phyloP scores from a whole-genome alignment of 2,797 vertebrate genomes.

The Hypotaenidia okinawae region DNA sequence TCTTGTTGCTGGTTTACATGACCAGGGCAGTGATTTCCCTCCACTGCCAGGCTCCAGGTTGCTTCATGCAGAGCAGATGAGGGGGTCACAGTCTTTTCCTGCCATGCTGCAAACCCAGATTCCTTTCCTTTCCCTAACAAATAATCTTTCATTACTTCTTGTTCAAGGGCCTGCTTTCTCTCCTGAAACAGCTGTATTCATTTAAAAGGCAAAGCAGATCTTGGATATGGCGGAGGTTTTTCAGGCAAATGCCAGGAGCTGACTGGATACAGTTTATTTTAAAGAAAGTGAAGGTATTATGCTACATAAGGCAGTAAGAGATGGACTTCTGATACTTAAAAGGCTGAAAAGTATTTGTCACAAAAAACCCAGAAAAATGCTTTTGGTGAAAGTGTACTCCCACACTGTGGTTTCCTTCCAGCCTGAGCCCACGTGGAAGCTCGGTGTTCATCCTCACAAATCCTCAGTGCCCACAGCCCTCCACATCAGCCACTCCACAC shows the following conservation, averaged over 20 bases:
- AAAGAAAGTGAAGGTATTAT: neutral
- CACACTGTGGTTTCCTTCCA: neutral
- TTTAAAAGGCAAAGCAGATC: neutral
- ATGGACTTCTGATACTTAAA: neutral
- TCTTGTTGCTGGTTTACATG: neutral
- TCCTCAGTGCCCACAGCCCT: fast-evolving
- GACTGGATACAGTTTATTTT: neutral
- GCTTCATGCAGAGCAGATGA: neutral
- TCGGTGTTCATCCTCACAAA: neutral
- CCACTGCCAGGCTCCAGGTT: neutral
- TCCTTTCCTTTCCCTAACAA: neutral
- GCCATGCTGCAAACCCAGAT: neutral
- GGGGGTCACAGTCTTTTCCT: neutral
- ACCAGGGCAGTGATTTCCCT: neutral
- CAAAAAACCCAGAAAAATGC: neutral
- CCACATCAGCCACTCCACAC: neutral
- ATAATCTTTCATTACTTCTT: neutral
- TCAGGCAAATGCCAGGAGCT: neutral
- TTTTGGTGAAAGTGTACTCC: neutral
- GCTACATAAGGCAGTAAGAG: neutral
- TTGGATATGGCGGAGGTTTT: neutral
- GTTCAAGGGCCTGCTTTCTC: neutral
- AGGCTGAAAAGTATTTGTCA: neutral
- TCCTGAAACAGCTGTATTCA: neutral
- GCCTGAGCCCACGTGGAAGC: neutral